phyloP scores from a whole-genome alignment of 1,140 invertebrate species.

The Sycobia sp. region DNA sequence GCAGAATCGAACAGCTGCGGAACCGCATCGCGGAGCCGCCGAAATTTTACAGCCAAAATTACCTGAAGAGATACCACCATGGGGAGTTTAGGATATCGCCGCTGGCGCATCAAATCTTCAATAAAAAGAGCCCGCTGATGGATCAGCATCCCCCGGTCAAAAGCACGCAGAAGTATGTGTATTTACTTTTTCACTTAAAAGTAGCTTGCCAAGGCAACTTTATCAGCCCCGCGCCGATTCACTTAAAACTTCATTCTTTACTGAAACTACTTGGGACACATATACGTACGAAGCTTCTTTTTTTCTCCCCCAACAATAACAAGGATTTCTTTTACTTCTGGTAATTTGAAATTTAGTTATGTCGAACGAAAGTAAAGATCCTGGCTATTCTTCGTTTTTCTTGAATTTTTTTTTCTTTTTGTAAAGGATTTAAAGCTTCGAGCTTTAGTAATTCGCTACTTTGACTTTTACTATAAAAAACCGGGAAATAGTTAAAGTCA shows the following conservation, averaged over 20 bases:
- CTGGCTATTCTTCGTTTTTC: no score
- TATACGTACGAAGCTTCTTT: background rate
- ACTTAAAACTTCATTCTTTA: constrained; percentile 10
- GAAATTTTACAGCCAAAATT: constrained; percentile 29
- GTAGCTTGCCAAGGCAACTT: constrained; percentile 21
- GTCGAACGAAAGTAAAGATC: no score
- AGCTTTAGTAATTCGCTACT: no score
- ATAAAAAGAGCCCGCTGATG: constrained; percentile 1
- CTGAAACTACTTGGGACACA: background rate
- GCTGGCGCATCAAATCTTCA: background rate
- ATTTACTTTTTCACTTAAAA: constrained; percentile 30
- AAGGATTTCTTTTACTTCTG: no score
- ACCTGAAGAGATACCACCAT: constrained; percentile 26
- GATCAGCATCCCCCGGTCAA: background rate
- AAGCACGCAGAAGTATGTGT: constrained; percentile 23
- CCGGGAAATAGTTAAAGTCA: no score
- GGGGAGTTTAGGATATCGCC: background rate
- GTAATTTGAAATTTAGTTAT: no score
- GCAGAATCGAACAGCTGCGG: background rate
- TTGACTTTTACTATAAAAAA: no score
- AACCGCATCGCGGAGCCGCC: no score
- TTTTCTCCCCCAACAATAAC: no score
- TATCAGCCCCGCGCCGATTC: constrained; percentile 2
- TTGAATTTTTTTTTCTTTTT: no score
- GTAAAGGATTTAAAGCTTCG: no score